phyloP scores from a whole-genome alignment of 2,797 vertebrate genomes.

The Leucoraja ocellata region DNA sequence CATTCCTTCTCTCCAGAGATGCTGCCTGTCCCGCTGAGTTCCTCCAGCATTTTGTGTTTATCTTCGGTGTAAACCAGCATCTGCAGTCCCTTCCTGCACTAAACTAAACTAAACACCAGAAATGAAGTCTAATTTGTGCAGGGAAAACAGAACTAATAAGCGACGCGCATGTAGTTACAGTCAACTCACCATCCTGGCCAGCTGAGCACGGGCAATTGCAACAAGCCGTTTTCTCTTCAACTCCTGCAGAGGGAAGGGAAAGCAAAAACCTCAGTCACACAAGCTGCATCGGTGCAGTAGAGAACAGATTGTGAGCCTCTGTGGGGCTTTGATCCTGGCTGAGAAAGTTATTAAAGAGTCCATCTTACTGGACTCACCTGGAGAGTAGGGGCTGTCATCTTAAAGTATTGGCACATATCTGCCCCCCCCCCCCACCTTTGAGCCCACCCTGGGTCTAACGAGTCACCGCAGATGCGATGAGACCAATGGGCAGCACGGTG shows the following conservation, averaged over 20 bases:
- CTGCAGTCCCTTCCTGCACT: too few relatives aligned
- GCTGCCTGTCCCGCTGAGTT: too few relatives aligned
- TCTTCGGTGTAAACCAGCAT: too few relatives aligned
- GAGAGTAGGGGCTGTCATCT: background rate
- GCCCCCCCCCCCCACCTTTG: too few relatives aligned
- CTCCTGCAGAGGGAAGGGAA: background rate
- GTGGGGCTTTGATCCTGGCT: too few relatives aligned
- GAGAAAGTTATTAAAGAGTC: conserved; percentile 25
- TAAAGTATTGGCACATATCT: background rate
- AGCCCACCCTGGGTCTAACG: too few relatives aligned
- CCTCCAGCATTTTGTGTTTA: too few relatives aligned
- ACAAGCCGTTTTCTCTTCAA: background rate
- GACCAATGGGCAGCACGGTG: too few relatives aligned
- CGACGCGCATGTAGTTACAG: background rate
- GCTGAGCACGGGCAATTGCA: background rate
- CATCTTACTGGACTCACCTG: background rate
- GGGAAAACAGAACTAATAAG: background rate
- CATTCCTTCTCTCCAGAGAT: too few relatives aligned
- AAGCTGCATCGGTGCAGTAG: background rate
- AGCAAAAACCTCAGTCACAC: background rate
- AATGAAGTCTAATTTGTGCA: background rate
- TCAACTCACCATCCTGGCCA: background rate
- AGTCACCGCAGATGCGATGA: too few relatives aligned
- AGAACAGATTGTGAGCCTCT: background rate
- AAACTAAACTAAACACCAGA: background rate